Evolutionary conservation across 2,113 vertebrate species (phyloP), one percentile per base, ranked within the genome.

Genomic region (Pteronura brasiliensis): DNA sequence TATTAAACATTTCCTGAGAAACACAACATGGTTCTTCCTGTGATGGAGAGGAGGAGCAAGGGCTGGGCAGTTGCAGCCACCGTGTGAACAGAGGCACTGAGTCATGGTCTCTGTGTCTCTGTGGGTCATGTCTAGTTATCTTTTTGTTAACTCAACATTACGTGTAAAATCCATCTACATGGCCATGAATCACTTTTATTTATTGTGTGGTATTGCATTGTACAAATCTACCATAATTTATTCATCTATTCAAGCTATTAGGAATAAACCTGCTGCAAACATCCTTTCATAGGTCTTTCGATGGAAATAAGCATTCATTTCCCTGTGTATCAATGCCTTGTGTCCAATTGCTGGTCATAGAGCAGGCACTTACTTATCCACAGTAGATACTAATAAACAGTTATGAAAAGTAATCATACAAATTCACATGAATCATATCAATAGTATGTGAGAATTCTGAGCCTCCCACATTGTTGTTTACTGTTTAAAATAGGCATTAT

Each of bases 51-150:
- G 17, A 52, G 36, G 65, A 3, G 3, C 4, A 0, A 57, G 55
- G 15, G 12, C 52, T 49, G 21, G 49, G 23, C 14, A 7, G 4
- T 14, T 0, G 3, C 27, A 14, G 31, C 9, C 14, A 29, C 2
- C 2, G 2, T 0, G 1, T 52, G 20, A 49, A 44, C 20, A 44
- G 69, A 72, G 55, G 25, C 39, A 4, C 15, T 13, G 34, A 13
- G 29, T 7, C 52, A 6, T 7, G 8, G 44, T 59, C 47, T 88
- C 31, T 3, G 0, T 20, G 4, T 44, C 42, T 79, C 88, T 36
- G 15, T 29, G 44, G 84, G 57, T 23, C 29, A 23, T 4, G 31
- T 67, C 63, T 34, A 67, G 14, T 39, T 71, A 12, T 23, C 20
- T 71, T 71, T 71, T 71, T 39, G 9, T 39, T 71, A 71, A 71